Evolutionary conservation across 2,113 vertebrate genomes (phyloP).

Genomic region (Axis porcinus): DNA sequence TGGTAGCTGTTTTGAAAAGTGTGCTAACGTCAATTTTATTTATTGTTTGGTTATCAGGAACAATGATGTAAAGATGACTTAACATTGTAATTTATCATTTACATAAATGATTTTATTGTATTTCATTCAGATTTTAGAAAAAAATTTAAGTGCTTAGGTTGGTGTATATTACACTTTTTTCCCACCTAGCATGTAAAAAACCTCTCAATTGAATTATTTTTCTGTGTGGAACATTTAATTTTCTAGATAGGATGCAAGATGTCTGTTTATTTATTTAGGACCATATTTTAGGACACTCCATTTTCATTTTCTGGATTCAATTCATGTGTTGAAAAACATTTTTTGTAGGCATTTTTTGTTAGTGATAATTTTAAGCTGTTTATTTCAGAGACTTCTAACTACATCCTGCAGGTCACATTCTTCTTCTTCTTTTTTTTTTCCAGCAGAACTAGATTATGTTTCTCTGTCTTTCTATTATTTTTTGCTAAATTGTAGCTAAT

Average conservation of each 20-base stretch:
- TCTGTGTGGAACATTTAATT: background rate
- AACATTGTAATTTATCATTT: background rate
- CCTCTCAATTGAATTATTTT: background rate
- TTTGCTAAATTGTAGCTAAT: background rate
- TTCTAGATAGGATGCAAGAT: background rate
- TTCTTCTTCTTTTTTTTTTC: background rate
- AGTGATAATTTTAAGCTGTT: background rate
- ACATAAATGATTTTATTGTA: background rate
- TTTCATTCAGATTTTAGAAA: background rate
- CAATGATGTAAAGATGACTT: background rate
- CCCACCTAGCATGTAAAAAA: background rate
- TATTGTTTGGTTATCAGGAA: background rate
- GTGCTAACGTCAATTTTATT: background rate
- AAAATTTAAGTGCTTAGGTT: background rate
- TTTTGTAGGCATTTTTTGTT: background rate
- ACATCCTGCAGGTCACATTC: background rate
- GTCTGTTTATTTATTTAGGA: background rate
- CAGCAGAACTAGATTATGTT: background rate
- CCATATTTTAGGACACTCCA: background rate
- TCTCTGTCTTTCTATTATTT: background rate
- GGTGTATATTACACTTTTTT: background rate
- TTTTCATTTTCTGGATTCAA: background rate
- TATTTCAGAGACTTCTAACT: background rate
- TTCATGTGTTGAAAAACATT: background rate
- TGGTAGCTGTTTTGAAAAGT: background rate